Evolutionary conservation across 2,888 invertebrate genomes (phyloP), one percentile per base, ranked within the genome.

Genomic region (Netelia virgata): DNA sequence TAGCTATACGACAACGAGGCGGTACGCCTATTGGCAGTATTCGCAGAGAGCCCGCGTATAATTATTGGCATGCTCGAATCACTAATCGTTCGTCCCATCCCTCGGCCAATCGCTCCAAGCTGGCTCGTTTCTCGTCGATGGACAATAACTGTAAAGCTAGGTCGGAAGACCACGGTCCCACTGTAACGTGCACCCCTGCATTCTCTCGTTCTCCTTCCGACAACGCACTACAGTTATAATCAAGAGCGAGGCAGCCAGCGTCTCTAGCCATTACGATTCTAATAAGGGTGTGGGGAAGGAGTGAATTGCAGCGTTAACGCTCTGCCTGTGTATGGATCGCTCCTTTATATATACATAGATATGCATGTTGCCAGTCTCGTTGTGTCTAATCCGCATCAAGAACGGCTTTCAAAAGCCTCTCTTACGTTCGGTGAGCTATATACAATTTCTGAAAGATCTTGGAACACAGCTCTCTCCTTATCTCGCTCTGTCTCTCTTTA

Each of bases 401-500:
- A 57, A 18, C 64, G 64, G 59, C 47, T 69, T 72, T 61, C 64
- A 28, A 18, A 43, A 50, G 64, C 50, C n/a, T 47, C 16, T 63
- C 66, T 28, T 59, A 68, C 18, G 16, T 10, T 3, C 6, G 36
- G 10, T 57, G 41, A 68, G n/a, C 68, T 72, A 69, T 16, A 64
- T 70, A 55, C 75, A 75, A 82, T 72, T 82, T 59, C 72, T 23
- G 75, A 79, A 82, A 36, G 59, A 61, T 75, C 78, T 78, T 53
- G 36, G 57, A 16, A 41, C 18, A 16, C 16, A 10, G 28, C 36
- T 18, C 66, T 59, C 66, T n/a, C 16, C 66, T 43, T 66, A 50
- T n/a, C 18, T 55, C 20, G 2, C 50, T 63, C 10, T 74, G 18
- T 20, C 41, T 47, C 47, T 59, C 18, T 57, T n/a, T 57, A n/a